Evolutionary conservation across 2,797 vertebrate species (phyloP).

Genomic region (Aviceda cuculoides): DNA sequence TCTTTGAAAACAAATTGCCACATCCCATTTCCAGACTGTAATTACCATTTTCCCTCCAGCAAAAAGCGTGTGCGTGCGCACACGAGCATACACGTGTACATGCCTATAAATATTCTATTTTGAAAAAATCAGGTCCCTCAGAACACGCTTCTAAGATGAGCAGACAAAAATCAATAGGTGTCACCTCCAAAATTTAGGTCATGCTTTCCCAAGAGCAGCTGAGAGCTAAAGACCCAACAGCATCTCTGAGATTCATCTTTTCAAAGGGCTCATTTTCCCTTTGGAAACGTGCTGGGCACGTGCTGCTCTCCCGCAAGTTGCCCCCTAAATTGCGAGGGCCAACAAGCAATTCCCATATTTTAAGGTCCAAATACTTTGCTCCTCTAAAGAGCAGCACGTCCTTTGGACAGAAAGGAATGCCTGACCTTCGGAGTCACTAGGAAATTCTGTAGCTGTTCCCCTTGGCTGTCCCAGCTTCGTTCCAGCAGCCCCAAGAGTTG

Average conservation of each 20-base stretch:
- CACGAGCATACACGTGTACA: fast-evolving
- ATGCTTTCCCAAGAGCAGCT: background rate
- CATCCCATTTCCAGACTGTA: background rate
- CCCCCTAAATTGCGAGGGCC: background rate
- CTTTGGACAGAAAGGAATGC: background rate
- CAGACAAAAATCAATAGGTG: background rate
- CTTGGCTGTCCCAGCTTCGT: background rate
- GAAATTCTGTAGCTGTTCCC: background rate
- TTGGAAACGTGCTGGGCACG: background rate
- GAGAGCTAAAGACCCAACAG: background rate
- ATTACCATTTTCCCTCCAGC: background rate
- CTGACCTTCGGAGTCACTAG: background rate
- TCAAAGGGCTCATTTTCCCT: fast-evolving
- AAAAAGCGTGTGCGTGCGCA: fast-evolving
- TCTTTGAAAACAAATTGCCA: background rate
- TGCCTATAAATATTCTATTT: too few species aligned
- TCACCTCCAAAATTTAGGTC: background rate
- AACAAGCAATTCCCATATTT: background rate
- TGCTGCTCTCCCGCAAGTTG: background rate
- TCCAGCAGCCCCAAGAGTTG: background rate
- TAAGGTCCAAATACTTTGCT: background rate
- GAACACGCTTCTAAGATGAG: background rate
- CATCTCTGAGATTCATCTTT: background rate
- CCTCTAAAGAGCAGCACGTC: fast-evolving
- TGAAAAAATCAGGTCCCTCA: background rate